These are phyloP conservation scores for Chrysodeixis includens DNA, from an alignment of 2,888 invertebrate species.

Conservation along the genomic window DNA sequence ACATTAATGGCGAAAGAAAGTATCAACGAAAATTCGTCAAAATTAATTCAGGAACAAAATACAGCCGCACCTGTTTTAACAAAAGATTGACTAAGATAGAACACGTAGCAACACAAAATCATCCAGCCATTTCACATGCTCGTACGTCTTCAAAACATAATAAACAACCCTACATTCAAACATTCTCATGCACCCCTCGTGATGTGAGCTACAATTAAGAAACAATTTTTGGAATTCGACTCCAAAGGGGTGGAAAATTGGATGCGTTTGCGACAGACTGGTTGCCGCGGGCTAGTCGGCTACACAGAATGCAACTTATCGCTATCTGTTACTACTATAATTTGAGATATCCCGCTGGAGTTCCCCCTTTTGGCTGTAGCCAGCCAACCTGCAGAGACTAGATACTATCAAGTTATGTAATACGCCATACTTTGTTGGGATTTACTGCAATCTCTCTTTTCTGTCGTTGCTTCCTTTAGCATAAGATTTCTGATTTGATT, in stretches of 20 bases:
- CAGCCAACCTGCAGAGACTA: not conserved
- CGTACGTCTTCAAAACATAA: slow-evolving; percentile 33
- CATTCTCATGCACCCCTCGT: slow-evolving; percentile 48
- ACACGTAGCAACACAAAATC: not conserved
- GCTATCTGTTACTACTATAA: slow-evolving; percentile 31
- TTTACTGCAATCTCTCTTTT: not conserved
- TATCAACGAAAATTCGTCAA: too few species aligned
- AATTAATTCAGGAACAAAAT: too few species aligned
- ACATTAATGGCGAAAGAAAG: too few species aligned
- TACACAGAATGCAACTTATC: slow-evolving; percentile 47
- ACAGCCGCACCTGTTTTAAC: too few species aligned
- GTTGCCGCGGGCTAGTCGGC: slow-evolving; percentile 37
- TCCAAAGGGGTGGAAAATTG: slow-evolving; percentile 43
- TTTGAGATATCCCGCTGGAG: slow-evolving; percentile 31
- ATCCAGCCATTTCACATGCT: not conserved
- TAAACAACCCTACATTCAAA: slow-evolving; percentile 36
- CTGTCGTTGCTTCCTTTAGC: too few species aligned
- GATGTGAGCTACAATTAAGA: slow-evolving; percentile 57
- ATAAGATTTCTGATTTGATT: too few species aligned
- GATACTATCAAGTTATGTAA: slow-evolving; percentile 1
- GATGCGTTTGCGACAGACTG: slow-evolving; percentile 44
- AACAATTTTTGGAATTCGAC: slow-evolving; percentile 54
- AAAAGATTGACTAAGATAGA: not conserved
- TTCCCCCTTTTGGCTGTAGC: slow-evolving; percentile 17
- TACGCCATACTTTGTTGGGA: not conserved